phyloP scores from a whole-genome alignment of 1,140 invertebrate species.

The Coenobita brevimanus region DNA sequence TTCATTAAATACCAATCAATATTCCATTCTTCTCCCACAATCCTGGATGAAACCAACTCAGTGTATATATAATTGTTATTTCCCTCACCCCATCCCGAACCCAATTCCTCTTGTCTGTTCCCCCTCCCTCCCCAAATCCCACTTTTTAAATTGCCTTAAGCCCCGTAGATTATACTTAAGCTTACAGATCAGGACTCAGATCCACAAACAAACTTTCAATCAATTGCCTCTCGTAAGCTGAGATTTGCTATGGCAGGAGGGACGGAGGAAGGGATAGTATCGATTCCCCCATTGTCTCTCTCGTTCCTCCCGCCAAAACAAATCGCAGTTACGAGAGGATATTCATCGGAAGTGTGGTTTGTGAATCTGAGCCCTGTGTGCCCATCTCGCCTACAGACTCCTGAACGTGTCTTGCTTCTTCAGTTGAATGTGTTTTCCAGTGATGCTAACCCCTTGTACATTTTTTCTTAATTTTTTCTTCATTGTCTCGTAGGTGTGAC shows the following conservation, averaged over 20 bases:
- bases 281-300: too few species aligned
- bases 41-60: constrained; percentile 5
- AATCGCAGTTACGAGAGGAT: too few species aligned
- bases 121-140: not conserved
- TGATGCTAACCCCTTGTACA: constrained; percentile 62
- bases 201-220: too few species aligned
- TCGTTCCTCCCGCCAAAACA: too few species aligned
- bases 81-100: not conserved
- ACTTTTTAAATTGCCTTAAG: constrained; percentile 1
- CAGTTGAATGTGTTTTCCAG: constrained; percentile 48
- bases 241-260: too few species aligned
- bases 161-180: constrained; percentile 29
- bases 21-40: not conserved
- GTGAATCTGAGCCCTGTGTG: too few species aligned
- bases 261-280: too few species aligned
- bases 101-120: not conserved
- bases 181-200: constrained; percentile 35
- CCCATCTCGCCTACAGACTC: constrained; percentile 49
- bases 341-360: too few species aligned
- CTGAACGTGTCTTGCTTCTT: constrained; percentile 48
- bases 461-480: constrained; percentile 57
- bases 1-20: not conserved
- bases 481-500: constrained; percentile 78
- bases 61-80: constrained; percentile 30
- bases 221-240: too few species aligned